Percentiles rank a stretch among this genome's conserved stretches.
These are phyloP conservation scores for Dipus sagitta DNA, from an alignment of 2,797 vertebrate genomes.

Conservation along the genomic window DNA sequence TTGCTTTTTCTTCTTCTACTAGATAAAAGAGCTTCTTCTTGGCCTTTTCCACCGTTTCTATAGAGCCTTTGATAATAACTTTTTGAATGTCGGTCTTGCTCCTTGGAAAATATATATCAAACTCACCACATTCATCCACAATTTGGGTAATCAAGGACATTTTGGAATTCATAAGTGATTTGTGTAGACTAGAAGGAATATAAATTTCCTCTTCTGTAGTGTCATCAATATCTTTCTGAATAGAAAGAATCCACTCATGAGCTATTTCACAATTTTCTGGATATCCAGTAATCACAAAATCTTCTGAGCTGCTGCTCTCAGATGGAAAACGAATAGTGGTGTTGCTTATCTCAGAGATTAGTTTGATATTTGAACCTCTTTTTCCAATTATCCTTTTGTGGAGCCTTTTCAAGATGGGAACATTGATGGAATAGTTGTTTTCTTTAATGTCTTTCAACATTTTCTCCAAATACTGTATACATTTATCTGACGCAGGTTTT, in stretches of 20 bases:
- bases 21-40: slow-evolving; percentile 91
- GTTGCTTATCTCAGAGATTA: slow-evolving; percentile 92
- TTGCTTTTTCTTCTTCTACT: slow-evolving; percentile 92
- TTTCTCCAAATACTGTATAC: slow-evolving; percentile 91
- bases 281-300: slow-evolving; percentile 92
- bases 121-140: slow-evolving; percentile 1
- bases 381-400: slow-evolving; percentile 94
- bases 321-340: slow-evolving; percentile 93
- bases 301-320: slow-evolving; percentile 92
- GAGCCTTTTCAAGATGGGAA: slow-evolving; percentile 92
- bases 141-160: not conserved
- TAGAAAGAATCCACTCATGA: slow-evolving; percentile 89
- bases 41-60: slow-evolving; percentile 90
- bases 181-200: slow-evolving; percentile 19
- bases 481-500: slow-evolving; percentile 93
- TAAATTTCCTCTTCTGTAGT: slow-evolving; percentile 38
- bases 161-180: not conserved
- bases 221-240: slow-evolving; percentile 89
- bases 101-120: slow-evolving; percentile 89
- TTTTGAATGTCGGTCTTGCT: slow-evolving; percentile 91
- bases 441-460: slow-evolving; percentile 92
- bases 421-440: slow-evolving; percentile 91
- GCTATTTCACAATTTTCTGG: slow-evolving; percentile 91
- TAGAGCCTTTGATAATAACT: slow-evolving; percentile 90
- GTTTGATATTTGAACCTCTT: slow-evolving; percentile 92